Conservation (phyloP, 2,113 vertebrate genomes). For the Hepsetus odoe region DNA sequence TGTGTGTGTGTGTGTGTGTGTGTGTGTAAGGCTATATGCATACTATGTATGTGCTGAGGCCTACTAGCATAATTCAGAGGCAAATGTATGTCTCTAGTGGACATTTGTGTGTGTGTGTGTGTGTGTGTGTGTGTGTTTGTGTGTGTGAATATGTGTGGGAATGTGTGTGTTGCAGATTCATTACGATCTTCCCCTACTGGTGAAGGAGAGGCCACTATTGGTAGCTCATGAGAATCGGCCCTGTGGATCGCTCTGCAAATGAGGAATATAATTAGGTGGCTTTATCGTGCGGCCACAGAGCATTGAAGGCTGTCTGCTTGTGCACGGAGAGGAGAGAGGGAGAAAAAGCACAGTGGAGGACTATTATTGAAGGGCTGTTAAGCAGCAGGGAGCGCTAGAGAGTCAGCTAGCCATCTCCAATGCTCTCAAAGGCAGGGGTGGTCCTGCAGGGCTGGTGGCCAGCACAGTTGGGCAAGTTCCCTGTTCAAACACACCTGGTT, state of each 20-base stretch:
- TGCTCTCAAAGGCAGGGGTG: too few relatives aligned
- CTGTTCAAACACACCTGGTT: too few relatives aligned
- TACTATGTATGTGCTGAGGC: too few relatives aligned
- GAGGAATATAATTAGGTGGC: slow-evolving; percentile 75
- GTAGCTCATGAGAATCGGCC: slow-evolving; percentile 65
- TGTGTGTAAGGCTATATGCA: not conserved
- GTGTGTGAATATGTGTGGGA: slow-evolving; percentile 20
- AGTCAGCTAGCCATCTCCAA: not conserved
- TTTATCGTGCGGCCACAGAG: slow-evolving; percentile 69
- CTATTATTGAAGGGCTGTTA: not conserved
- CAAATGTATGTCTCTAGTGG: not conserved
- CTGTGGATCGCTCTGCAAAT: slow-evolving; percentile 73
- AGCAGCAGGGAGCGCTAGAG: slow-evolving; percentile 33
- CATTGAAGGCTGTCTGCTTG: slow-evolving; percentile 42
- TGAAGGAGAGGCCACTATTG: slow-evolving; percentile 50
- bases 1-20: too few relatives aligned
- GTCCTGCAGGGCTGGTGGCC: too few relatives aligned
- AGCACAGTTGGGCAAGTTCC: too few relatives aligned
- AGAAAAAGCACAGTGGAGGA: not conserved
- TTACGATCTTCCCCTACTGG: slow-evolving; percentile 59
- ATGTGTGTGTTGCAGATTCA: slow-evolving; percentile 41
- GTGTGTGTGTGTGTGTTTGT: slow-evolving; percentile 5
- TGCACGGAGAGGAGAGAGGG: slow-evolving; percentile 4
- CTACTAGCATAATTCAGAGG: too few relatives aligned
- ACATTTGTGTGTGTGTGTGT: slow-evolving; percentile 16